A percentile compares a stretch with the other conserved stretches of the same genome.
Conservation (phyloP, 2,797 vertebrate genomes). For the Artibeus lituratus region DNA sequence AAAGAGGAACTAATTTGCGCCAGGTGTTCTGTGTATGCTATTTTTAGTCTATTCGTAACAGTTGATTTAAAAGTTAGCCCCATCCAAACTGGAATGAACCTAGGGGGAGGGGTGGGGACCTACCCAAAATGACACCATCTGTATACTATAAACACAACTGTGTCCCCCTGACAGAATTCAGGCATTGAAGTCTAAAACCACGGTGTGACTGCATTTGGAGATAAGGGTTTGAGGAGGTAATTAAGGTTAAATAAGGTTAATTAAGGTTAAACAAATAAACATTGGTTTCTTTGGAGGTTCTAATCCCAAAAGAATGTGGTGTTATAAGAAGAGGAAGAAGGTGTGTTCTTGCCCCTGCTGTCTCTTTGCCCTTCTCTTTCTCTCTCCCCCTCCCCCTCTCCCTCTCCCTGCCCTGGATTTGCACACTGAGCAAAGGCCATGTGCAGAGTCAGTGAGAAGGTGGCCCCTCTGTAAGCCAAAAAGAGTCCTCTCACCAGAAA, state of each 20-base stretch:
- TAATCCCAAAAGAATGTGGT: neutral
- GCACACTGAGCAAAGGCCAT: neutral
- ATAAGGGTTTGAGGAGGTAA: neutral
- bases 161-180: neutral
- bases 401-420: no score
- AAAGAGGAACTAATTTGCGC: neutral
- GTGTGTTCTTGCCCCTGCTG: neutral
- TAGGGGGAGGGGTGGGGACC: neutral
- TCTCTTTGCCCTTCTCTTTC: no score
- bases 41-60: constrained; percentile 33
- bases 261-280: neutral
- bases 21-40: neutral
- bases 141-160: neutral
- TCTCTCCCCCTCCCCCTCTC: no score
- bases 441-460: neutral
- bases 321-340: neutral
- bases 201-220: neutral
- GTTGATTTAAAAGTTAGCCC: constrained; percentile 36
- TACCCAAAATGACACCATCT: neutral
- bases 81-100: constrained; percentile 40
- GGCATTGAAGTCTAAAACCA: neutral
- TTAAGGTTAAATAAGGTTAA: neutral
- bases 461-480: neutral
- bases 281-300: no score
- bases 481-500: neutral